These are phyloP conservation scores for Drosophila sulfurigaster DNA, from an alignment of 1,140 invertebrate genomes.

Conservation along the genomic window DNA sequence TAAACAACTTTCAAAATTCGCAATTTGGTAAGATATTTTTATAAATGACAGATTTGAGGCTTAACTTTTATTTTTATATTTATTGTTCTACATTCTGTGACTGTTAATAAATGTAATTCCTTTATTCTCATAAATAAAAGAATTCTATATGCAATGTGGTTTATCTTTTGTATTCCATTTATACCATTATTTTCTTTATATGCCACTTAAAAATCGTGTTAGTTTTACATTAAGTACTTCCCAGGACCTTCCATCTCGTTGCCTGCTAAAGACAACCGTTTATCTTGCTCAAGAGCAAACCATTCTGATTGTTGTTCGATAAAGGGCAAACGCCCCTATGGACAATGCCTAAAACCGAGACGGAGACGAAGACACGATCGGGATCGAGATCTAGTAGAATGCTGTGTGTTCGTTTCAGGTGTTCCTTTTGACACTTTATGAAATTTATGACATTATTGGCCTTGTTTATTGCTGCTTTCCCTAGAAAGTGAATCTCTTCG, in stretches of 20 bases:
- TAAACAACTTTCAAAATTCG: too few relatives aligned
- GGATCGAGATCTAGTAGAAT: too few relatives aligned
- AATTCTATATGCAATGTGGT: too few relatives aligned
- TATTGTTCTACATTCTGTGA: too few relatives aligned
- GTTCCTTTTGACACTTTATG: conserved; percentile 81
- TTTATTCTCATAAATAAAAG: too few relatives aligned
- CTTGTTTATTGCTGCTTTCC: conserved; percentile 47
- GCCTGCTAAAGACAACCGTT: conserved; percentile 18
- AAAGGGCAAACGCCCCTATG: conserved; percentile 65
- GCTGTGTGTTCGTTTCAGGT: conserved; percentile 53
- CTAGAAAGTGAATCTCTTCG: conserved; percentile 62
- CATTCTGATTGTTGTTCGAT: conserved; percentile 44
- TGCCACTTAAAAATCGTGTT: neutral
- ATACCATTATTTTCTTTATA: neutral
- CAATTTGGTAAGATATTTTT: too few relatives aligned
- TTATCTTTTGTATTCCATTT: neutral
- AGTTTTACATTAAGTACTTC: neutral
- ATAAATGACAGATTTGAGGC: too few relatives aligned
- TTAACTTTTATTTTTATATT: too few relatives aligned
- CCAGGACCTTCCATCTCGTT: neutral
- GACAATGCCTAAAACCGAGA: conserved; percentile 1
- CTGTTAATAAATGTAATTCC: too few relatives aligned
- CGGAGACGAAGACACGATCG: neutral
- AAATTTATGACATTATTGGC: conserved; percentile 82
- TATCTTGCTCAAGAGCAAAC: conserved; percentile 25